Evolutionary conservation across 64 coral and sea anemone genomes (phyloP).

Genomic region (Catalaphyllia jardinei): DNA sequence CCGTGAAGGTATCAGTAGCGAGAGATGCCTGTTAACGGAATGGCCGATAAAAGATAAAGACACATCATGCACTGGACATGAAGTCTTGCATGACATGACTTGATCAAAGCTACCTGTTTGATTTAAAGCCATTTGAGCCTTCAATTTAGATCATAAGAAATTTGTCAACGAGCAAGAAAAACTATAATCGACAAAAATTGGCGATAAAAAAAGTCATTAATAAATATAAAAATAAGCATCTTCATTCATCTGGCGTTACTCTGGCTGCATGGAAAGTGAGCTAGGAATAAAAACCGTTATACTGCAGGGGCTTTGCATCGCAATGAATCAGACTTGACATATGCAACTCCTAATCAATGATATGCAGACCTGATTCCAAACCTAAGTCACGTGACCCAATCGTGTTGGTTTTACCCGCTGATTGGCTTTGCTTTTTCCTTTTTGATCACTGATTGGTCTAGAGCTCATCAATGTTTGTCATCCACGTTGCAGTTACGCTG

Average conservation of each 20-base stretch:
- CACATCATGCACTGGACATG: neutral
- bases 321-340: neutral
- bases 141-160: neutral
- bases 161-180: neutral
- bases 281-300: neutral
- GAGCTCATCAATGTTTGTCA: neutral
- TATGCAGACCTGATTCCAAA: neutral
- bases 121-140: neutral
- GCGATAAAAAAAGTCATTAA: neutral
- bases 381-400: neutral
- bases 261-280: neutral
- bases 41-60: too few species aligned
- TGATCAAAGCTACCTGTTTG: neutral
- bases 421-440: neutral
- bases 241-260: neutral
- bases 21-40: too few species aligned
- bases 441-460: neutral
- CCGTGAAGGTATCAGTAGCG: too few species aligned
- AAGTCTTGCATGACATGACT: neutral
- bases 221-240: conserved; percentile 1
- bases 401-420: neutral
- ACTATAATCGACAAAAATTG: neutral
- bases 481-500: neutral
- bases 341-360: neutral
- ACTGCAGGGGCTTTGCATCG: neutral